Evolutionary conservation across 2,113 vertebrate species (phyloP).

Genomic region (Ranitomeya imitator): DNA sequence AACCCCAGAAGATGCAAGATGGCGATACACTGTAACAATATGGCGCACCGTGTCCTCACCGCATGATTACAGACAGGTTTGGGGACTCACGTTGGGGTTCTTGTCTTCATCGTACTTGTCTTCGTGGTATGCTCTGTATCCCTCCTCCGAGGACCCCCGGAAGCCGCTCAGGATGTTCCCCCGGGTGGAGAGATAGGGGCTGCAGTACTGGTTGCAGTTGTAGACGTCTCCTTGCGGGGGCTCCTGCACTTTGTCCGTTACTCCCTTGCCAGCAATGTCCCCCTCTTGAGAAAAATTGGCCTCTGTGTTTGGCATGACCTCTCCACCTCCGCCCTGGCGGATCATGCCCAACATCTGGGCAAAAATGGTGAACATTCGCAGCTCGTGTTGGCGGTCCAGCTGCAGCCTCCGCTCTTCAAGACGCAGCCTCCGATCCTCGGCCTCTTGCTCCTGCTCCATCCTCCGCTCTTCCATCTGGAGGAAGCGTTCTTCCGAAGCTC

Average conservation of each 20-base stretch:
- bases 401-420: constrained; percentile 78
- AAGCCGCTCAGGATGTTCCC: constrained; percentile 74
- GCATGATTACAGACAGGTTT: background rate
- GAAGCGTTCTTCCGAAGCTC: constrained; percentile 77
- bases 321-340: constrained; percentile 46
- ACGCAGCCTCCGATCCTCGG: constrained; percentile 78
- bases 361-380: constrained; percentile 79
- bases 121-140: constrained; percentile 72
- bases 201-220: constrained; percentile 57
- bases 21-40: too few relatives aligned
- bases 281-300: constrained; percentile 30
- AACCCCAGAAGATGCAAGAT: too few relatives aligned
- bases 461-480: constrained; percentile 75
- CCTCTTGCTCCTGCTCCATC: constrained; percentile 73
- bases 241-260: background rate
- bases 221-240: constrained; percentile 51
- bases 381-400: constrained; percentile 78
- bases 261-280: background rate
- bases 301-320: constrained; percentile 17
- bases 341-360: constrained; percentile 70
- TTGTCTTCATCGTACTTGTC: constrained; percentile 79
- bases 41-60: too few relatives aligned
- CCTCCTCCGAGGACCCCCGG: constrained; percentile 72
- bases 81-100: constrained; percentile 82
- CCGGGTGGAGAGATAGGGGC: constrained; percentile 77